Conservation (phyloP, 2,113 vertebrate species). For the Campylorhamphus procurvoides region DNA sequence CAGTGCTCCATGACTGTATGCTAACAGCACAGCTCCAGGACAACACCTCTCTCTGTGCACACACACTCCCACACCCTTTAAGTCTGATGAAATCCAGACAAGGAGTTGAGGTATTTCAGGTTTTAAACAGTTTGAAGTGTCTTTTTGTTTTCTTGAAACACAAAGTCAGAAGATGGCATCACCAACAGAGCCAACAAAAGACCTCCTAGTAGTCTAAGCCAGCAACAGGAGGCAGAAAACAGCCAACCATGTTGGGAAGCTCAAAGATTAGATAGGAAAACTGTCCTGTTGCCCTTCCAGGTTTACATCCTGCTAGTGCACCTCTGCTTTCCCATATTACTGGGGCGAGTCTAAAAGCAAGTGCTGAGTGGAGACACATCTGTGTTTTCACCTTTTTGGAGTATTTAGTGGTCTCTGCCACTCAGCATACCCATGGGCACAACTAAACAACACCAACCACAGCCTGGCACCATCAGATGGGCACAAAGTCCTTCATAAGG, state of each 20-base stretch:
- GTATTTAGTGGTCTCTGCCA: background rate
- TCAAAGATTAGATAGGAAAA: background rate
- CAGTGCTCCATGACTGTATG: background rate
- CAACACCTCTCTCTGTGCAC: background rate
- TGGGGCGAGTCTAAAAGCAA: background rate
- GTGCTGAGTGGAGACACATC: background rate
- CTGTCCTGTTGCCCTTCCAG: too few relatives aligned
- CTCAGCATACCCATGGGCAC: background rate
- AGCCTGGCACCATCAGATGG: background rate
- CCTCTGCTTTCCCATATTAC: background rate
- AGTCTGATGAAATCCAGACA: background rate
- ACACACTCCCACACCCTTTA: background rate
- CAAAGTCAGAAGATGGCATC: background rate
- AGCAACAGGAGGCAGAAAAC: background rate
- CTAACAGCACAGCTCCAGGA: background rate
- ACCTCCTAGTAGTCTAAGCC: background rate
- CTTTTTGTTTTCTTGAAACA: background rate
- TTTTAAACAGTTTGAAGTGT: background rate
- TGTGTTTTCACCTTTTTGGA: background rate
- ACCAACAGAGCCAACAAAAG: background rate
- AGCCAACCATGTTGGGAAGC: fast-evolving
- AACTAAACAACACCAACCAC: background rate
- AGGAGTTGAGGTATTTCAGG: background rate
- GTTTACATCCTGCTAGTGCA: background rate
- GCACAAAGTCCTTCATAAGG: background rate